phyloP scores from a whole-genome alignment of 1,140 invertebrate species.

The Myzus persicae region DNA sequence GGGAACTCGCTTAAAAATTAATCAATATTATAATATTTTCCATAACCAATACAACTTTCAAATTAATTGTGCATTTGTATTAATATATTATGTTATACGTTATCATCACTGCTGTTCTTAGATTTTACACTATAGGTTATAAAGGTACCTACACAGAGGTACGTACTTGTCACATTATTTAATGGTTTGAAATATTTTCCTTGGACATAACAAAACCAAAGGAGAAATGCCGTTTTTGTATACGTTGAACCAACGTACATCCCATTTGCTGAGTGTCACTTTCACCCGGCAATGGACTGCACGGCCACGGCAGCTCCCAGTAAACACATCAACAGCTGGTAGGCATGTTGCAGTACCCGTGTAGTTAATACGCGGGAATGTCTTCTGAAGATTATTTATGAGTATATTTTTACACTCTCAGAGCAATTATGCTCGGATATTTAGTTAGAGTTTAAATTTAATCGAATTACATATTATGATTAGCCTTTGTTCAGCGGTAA shows the following conservation, averaged over 20 bases:
- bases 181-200: conserved; percentile 16
- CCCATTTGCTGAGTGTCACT: conserved; percentile 12
- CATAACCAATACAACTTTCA: no score
- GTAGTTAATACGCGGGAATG: conserved; percentile 34
- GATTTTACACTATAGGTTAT: neutral
- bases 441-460: neutral
- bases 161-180: neutral
- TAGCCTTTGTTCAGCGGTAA: neutral
- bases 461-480: neutral
- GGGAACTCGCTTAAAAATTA: no score
- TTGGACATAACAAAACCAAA: neutral
- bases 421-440: neutral
- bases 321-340: conserved; percentile 20
- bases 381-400: conserved; percentile 2
- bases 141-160: no score
- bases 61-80: no score
- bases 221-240: conserved; percentile 30
- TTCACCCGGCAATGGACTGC: conserved; percentile 11
- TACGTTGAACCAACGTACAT: neutral
- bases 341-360: conserved; percentile 2
- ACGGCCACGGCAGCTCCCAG: neutral
- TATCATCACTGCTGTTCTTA: neutral
- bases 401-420: neutral
- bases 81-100: neutral
- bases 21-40: no score